Base-by-base conservation (phyloP, 2,797 vertebrate genomes). In the Esox masquinongy region DNA sequence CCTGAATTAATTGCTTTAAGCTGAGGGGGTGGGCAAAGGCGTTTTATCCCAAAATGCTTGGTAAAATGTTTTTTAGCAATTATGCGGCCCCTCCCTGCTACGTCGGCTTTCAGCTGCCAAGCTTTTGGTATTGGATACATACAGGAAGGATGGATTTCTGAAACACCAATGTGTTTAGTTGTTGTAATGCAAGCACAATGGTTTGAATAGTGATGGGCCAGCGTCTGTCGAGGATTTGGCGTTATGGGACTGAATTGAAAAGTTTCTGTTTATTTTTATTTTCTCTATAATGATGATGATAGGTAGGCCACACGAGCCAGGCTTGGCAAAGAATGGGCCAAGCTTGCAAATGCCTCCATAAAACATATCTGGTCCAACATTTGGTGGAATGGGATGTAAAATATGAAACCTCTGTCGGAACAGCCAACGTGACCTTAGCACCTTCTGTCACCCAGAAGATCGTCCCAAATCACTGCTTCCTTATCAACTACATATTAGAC, bases 1-100 rank as follows among this genome's bases (percentile, higher is more conserved):
- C 95, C 96, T 98, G 97, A 99, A 99, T 99, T 99, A 99, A 99
- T 99, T 99, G 96, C 96, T 96, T 97, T 99, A 99, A 99, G 96
- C 96, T 95, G 95, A 86, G 92, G 94, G 95, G 92, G 95, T 93
- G 89, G 95, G 93, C 94, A 90, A 24, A 24, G 11, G 56, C 94
- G 93, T 91, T 91, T 88, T 94, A 94, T 95, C 95, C 94, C 96
- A 96, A 98, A 98, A 97, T 97, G 96, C 95, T 97, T 94, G 88
- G 93, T 91, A 93, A 95, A 94, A 95, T 94, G 92, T 91, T 92
- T 93, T 47, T 47, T 87, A 90, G 91, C 90, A 93, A 93, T 94
- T 92, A 94, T 89, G 86, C 89, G 79, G 72, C 49, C 82, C 73
- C 79, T 74, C 75, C 29, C 74, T 79, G 53, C 17, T 29, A 75